Conservation (phyloP, 2,797 vertebrate species). For the Eulemur mongoz region DNA sequence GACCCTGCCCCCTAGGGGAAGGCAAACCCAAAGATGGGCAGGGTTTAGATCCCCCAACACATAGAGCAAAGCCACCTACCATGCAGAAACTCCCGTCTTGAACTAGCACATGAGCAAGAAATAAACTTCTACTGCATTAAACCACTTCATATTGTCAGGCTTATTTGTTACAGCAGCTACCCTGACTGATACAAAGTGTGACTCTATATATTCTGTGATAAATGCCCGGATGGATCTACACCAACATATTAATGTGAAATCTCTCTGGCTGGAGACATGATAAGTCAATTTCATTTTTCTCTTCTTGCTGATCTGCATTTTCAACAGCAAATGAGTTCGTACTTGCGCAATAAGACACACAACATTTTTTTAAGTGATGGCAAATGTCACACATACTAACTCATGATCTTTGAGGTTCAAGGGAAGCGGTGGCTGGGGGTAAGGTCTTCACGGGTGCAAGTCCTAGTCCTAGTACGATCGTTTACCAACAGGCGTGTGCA, state of each 20-base stretch:
- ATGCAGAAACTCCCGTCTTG: not conserved
- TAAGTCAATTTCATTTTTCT: not conserved
- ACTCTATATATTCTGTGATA: not conserved
- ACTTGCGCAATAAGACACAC: not conserved
- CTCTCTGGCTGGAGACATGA: not conserved
- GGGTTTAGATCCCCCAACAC: too few species aligned
- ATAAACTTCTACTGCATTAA: not conserved
- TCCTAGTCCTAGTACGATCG: not conserved
- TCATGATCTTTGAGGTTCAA: not conserved
- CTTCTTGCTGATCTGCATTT: not conserved
- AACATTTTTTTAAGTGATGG: not conserved
- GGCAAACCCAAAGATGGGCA: not conserved
- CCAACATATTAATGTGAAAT: not conserved
- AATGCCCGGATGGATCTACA: not conserved
- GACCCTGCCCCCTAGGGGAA: not conserved
- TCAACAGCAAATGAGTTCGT: not conserved
- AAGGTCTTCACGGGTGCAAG: not conserved
- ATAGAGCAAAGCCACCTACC: not conserved
- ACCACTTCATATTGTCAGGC: not conserved
- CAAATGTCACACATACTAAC: not conserved
- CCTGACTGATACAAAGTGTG: not conserved
- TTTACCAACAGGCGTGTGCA: not conserved
- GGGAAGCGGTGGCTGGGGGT: not conserved
- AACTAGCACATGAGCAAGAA: not conserved
- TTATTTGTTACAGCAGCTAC: not conserved